Evolutionary conservation across 2,113 vertebrate genomes (phyloP).

Genomic region (Ceyx margarethae): DNA sequence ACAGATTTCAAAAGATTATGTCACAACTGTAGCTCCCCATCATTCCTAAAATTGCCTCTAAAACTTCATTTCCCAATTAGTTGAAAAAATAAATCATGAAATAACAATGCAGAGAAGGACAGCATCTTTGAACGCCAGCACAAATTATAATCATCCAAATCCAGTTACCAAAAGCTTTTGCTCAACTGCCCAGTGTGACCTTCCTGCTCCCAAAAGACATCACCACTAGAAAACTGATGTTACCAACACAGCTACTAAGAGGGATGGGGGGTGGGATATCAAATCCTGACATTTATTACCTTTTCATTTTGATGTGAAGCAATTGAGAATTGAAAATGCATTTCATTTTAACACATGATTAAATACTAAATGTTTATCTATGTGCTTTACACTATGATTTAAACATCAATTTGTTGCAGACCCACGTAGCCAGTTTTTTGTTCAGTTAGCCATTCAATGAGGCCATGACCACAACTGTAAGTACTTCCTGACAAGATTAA

Average conservation of each 20-base stretch:
- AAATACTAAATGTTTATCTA: slow-evolving; percentile 67
- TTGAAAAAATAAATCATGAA: neutral
- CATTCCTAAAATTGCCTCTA: neutral
- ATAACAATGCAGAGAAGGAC: neutral
- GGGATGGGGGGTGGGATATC: neutral
- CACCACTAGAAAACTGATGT: neutral
- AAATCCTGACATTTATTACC: slow-evolving; percentile 41
- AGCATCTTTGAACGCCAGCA: neutral
- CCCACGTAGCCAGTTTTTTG: slow-evolving; percentile 28
- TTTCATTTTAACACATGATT: slow-evolving; percentile 69
- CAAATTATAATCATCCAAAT: neutral
- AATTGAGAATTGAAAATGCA: slow-evolving; percentile 32
- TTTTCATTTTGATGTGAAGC: slow-evolving; percentile 36
- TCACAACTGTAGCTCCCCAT: neutral
- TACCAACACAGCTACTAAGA: neutral
- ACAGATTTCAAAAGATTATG: neutral
- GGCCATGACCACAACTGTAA: slow-evolving; percentile 47
- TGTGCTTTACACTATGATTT: slow-evolving; percentile 49
- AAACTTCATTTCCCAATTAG: neutral
- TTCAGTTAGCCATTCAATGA: slow-evolving; percentile 45
- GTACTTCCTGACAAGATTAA: slow-evolving; percentile 44
- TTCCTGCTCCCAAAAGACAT: neutral
- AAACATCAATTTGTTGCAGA: slow-evolving; percentile 45
- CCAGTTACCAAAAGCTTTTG: neutral
- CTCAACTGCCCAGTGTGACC: neutral